Evolutionary conservation across 1,140 invertebrate species (phyloP).

Genomic region (Zaprionus taronus): DNA sequence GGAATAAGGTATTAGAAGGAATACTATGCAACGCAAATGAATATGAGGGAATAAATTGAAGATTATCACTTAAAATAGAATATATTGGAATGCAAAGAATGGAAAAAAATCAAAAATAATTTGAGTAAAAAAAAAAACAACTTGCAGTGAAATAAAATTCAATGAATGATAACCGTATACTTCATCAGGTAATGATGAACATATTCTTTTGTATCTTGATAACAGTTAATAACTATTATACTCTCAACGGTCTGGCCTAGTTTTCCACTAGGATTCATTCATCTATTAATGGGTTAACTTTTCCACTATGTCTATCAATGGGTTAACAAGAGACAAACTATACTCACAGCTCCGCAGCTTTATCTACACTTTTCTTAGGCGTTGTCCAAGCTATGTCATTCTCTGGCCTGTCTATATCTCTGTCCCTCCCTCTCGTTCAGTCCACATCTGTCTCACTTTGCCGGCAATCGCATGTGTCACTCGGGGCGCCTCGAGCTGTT

Average conservation of each 20-base stretch:
- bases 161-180: too few species aligned
- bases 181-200: too few species aligned
- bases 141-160: too few species aligned
- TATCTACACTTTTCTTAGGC: background rate
- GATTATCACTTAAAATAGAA: too few species aligned
- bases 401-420: background rate
- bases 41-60: too few species aligned
- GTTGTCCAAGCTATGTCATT: background rate
- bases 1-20: too few species aligned
- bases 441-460: background rate
- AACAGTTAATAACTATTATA: too few species aligned
- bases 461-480: conserved; percentile 40
- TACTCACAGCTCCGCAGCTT: background rate
- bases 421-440: conserved; percentile 1
- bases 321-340: background rate
- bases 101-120: too few species aligned
- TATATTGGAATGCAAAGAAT: too few species aligned
- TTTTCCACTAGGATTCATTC: background rate
- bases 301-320: background rate
- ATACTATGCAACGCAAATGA: too few species aligned
- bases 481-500: conserved; percentile 28
- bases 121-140: too few species aligned
- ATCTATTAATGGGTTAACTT: background rate
- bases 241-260: background rate
- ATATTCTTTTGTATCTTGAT: too few species aligned